Conservation (phyloP, 2,797 vertebrate species). For the Paedocypris micromegethes region DNA sequence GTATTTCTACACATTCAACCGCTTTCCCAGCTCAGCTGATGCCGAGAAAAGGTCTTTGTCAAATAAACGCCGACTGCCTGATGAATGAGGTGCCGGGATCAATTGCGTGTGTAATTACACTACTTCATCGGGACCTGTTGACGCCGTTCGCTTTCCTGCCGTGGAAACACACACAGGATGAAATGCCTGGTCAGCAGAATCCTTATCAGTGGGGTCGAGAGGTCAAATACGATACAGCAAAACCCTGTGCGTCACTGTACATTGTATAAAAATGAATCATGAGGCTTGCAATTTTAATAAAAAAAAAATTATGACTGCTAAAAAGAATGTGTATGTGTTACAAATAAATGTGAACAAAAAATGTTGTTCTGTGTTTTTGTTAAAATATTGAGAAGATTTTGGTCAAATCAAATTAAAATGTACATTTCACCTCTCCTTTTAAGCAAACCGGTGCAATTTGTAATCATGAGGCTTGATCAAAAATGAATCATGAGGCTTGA, state of each 20-base stretch:
- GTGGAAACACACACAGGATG: constrained; percentile 21
- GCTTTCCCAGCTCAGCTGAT: constrained; percentile 36
- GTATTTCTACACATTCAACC: constrained; percentile 47
- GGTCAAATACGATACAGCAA: constrained; percentile 18
- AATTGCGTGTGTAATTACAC: constrained; percentile 54
- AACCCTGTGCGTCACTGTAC: constrained; percentile 7
- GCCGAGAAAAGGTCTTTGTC: constrained; percentile 47
- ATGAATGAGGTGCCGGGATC: constrained; percentile 54
- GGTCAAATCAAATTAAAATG: too few relatives aligned
- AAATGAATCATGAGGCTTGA: not conserved
- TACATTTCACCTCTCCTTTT: too few relatives aligned
- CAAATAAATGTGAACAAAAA: too few relatives aligned
- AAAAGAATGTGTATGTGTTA: too few relatives aligned
- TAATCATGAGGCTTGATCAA: too few relatives aligned
- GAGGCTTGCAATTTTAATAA: too few relatives aligned
- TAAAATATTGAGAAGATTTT: too few relatives aligned
- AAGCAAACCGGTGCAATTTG: too few relatives aligned
- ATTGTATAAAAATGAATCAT: constrained; percentile 2
- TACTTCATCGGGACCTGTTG: constrained; percentile 29
- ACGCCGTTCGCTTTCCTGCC: constrained; percentile 31
- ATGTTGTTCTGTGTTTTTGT: too few relatives aligned
- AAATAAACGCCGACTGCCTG: constrained; percentile 50
- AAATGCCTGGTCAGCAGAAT: constrained; percentile 4
- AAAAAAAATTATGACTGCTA: too few relatives aligned
- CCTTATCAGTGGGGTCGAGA: constrained; percentile 20